phyloP scores from a whole-genome alignment of 1,140 invertebrate species.

The Venturia canescens region DNA sequence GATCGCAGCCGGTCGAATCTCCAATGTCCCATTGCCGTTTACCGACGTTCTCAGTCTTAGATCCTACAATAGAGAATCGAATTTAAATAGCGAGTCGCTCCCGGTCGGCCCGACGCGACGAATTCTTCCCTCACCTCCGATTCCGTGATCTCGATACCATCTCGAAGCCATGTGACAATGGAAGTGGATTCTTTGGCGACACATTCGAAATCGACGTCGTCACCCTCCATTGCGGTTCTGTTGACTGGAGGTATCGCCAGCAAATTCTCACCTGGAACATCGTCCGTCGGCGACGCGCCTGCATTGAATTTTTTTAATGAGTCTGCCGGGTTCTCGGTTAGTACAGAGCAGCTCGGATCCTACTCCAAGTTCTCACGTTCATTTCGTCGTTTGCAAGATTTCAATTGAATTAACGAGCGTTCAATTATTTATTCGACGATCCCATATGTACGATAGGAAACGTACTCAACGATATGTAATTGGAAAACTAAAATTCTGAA shows the following conservation, averaged over 20 bases:
- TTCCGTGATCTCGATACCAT: constrained; percentile 80
- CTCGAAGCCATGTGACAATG: constrained; percentile 84
- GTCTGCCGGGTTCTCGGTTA: constrained; percentile 73
- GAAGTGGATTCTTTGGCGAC: constrained; percentile 82
- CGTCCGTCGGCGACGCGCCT: constrained; percentile 72
- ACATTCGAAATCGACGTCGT: constrained; percentile 89
- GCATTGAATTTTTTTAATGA: constrained; percentile 75
- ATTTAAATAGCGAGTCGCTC: no score
- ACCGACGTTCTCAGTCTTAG: constrained; percentile 81
- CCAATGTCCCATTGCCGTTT: constrained; percentile 84
- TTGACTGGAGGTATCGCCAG: constrained; percentile 92
- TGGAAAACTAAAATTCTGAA: no score
- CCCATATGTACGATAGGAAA: no score
- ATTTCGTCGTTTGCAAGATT: no score
- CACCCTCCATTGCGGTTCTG: constrained; percentile 90
- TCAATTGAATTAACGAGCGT: no score
- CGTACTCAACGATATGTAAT: no score
- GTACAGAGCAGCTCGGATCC: constrained; percentile 60
- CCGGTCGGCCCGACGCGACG: no score
- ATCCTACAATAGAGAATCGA: constrained; percentile 74
- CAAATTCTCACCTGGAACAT: constrained; percentile 87
- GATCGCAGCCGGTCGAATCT: constrained; percentile 85
- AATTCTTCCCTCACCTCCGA: constrained; percentile 75
- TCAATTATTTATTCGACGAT: no score
- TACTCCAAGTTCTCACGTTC: no score